Percentiles rank a stretch among this genome's conserved stretches.
phyloP scores from a whole-genome alignment of 2,797 vertebrate genomes.

The Anguilla marmorata region DNA sequence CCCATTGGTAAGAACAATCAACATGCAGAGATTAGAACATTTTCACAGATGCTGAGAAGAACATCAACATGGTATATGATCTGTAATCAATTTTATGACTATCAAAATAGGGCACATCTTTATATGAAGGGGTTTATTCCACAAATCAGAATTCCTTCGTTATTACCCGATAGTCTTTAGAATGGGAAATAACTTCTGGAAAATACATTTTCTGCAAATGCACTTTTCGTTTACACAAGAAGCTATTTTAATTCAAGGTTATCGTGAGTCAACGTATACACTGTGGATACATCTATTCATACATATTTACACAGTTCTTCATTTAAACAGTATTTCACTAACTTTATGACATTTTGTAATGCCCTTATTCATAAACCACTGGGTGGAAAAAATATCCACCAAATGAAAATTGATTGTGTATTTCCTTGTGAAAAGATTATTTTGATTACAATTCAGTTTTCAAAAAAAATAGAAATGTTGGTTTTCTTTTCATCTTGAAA shows the following conservation, averaged over 20 bases:
- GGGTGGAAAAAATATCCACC: conserved; percentile 4
- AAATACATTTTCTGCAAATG: conserved; percentile 17
- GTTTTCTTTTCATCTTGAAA: background rate
- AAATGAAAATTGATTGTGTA: background rate
- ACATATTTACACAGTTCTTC: conserved; percentile 25
- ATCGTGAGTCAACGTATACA: conserved; percentile 21
- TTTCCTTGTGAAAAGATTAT: background rate
- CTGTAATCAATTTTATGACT: background rate
- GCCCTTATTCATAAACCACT: background rate
- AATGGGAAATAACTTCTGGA: background rate
- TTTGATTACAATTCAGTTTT: background rate
- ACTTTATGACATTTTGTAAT: no score
- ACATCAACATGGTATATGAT: background rate
- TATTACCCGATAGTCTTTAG: background rate
- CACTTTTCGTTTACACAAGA: conserved; percentile 18
- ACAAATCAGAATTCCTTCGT: background rate
- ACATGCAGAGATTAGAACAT: conserved; percentile 52
- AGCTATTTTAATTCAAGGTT: conserved; percentile 25
- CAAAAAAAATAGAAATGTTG: no score
- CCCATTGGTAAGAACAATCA: conserved; percentile 47
- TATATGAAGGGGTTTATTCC: background rate
- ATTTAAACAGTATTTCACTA: background rate
- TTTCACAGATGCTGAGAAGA: conserved; percentile 40
- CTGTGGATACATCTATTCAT: conserved; percentile 25
- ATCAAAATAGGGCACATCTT: background rate